Base-by-base conservation (phyloP, 2,888 invertebrate species). In the Cataglyphis cursor region DNA sequence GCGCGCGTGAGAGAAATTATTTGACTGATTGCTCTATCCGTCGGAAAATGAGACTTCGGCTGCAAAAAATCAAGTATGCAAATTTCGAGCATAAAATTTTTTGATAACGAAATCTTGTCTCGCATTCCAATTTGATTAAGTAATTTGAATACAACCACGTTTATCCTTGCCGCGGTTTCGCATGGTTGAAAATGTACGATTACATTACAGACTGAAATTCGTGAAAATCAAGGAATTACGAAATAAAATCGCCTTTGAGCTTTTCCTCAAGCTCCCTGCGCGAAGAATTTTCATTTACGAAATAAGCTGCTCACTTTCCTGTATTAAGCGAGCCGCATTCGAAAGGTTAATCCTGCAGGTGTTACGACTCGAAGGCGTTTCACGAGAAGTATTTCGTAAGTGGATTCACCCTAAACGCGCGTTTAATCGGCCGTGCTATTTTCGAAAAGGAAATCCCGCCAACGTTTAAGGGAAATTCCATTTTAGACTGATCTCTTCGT, bases 311-410 rank as follows among this genome's bases (percentile, higher is more conserved):
- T 85, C 87, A 75, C 89, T 87, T 86, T 81, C 76, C 68, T 74
- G 84, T 85, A 89, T 89, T 87, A 87, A 89, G 83, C 82, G 81
- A 78, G 75, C 48, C 64, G 85, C 81, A 76, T 84, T 66, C 81
- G 84, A 83, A 85, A 80, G 73, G 82, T 83, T 87, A 89, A 88
- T 88, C 74, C 82, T 61, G 66, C 51, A 61, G 70, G 61, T 81
- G 78, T 70, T 82, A 82, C 84, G 72, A 44, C 51, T 31, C 35
- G 81, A 73, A 68, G 62, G 81, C 65, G 15, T 35, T 59, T 75
- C 31, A 48, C 31, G 65, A 75, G 80, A 66, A 72, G 82, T 57
- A 59, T 82, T 83, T 81, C 78, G 85, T 72, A 83, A 89, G 78
- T 89, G 82, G 78, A 88, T 87, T 83, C 82, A 68, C 75, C 66